Evolutionary conservation across 1,140 invertebrate species (phyloP), one percentile per base, ranked within the genome.

Genomic region (Aphelinus atriplicis): DNA sequence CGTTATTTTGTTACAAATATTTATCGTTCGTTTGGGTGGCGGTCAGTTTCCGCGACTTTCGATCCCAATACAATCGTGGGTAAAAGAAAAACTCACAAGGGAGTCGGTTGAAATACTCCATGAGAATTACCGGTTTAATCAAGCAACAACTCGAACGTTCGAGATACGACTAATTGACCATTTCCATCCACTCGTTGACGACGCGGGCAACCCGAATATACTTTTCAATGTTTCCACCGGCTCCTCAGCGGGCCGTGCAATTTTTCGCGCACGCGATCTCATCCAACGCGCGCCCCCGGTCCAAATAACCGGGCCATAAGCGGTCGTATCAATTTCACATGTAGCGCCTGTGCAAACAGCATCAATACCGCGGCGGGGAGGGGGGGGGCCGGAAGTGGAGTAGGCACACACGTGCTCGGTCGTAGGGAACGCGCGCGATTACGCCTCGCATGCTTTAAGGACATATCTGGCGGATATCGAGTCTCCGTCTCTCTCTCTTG

Each of bases 381-480:
- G 45, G 43, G 3, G 10, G 10, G 45, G 6, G 10, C 75, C 75
- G 73, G 45, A 71, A 78, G 71, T 26, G 26, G 26, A 26, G 26
- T 26, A 26, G 26, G 26, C 26, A 26, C 26, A 26, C 26, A 26
- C 26, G 26, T 26, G 26, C 26, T 26, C 26, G 26, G 26, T 26
- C 26, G 26, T 26, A 26, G 26, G 26, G 26, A 26, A 26, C 26
- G 65, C 63, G 71, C 65, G 76, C 77, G 81, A 84, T 83, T 83
- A 80, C 77, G 75, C 63, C 26, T 84, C 80, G 84, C 84, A 84
- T 84, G 84, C 79, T 82, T 73, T 68, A 77, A 84, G 81, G 81
- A 84, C 81, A 83, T 84, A 83, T 84, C 82, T 81, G 78, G 64
- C 77, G 61, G 75, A 80, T 84, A 83, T 82, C 79, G 76, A 79